Percentiles rank a stretch among this genome's conserved stretches.
These are phyloP conservation scores for Oscheius myriophilus DNA, from an alignment of 2,888 invertebrate species.

Conservation along the genomic window DNA sequence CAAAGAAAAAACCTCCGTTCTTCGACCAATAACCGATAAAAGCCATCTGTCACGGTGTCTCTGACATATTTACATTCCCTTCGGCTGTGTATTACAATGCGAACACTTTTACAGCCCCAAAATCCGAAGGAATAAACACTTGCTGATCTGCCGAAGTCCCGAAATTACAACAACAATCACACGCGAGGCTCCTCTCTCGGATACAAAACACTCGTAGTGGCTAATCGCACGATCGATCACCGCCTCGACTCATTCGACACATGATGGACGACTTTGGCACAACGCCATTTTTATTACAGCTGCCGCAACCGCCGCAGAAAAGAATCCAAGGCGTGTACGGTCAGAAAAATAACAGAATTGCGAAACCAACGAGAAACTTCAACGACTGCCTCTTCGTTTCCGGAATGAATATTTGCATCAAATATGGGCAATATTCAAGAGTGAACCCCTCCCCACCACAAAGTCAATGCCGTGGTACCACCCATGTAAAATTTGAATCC, in stretches of 20 bases:
- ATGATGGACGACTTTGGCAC: conserved; percentile 8
- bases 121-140: background rate
- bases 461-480: too few relatives aligned
- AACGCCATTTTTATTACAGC: background rate
- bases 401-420: too few relatives aligned
- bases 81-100: background rate
- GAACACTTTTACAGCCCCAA: conserved; percentile 6
- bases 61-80: background rate
- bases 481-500: too few relatives aligned
- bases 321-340: too few relatives aligned
- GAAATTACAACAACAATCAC: conserved; percentile 24
- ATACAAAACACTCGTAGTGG: conserved; percentile 30
- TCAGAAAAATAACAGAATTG: too few relatives aligned
- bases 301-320: conserved; percentile 5
- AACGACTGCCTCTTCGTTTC: too few relatives aligned
- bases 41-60: conserved; percentile 2
- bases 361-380: too few relatives aligned
- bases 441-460: too few relatives aligned
- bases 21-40: background rate
- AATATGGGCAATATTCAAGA: too few relatives aligned
- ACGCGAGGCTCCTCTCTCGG: conserved; percentile 3
- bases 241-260: background rate
- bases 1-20: background rate
- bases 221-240: conserved; percentile 32
- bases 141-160: background rate